phyloP scores from a whole-genome alignment of 2,888 invertebrate species.

The Deilephila porcellus region DNA sequence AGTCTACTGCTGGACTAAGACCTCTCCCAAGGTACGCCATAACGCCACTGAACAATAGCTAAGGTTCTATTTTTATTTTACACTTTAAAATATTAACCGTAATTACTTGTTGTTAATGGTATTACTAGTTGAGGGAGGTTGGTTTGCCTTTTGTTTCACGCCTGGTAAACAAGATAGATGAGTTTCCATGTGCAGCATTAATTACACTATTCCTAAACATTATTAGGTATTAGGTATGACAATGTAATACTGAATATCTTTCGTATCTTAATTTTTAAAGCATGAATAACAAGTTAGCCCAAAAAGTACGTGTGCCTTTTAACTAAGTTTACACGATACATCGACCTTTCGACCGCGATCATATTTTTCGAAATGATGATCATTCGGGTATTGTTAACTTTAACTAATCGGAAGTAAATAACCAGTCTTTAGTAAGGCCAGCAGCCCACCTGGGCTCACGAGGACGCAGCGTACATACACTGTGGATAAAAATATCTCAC shows the following conservation, averaged over 20 bases:
- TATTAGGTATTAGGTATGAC: too few species aligned
- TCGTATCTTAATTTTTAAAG: too few species aligned
- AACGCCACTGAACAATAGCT: too few species aligned
- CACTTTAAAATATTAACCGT: not conserved
- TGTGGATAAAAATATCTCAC: not conserved
- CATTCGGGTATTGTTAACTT: not conserved
- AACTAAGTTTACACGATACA: not conserved
- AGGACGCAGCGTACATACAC: conserved; percentile 1
- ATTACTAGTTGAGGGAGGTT: not conserved
- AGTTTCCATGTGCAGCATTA: not conserved
- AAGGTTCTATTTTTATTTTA: too few species aligned
- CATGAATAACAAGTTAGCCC: too few species aligned
- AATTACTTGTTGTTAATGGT: not conserved
- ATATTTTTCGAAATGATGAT: conserved; percentile 16
- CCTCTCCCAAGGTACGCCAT: too few species aligned
- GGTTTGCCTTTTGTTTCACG: not conserved
- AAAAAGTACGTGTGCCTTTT: not conserved
- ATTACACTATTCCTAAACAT: too few species aligned
- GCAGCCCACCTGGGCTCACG: conserved; percentile 5
- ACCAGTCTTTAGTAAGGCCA: conserved; percentile 13
- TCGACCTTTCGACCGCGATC: not conserved
- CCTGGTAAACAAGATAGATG: not conserved
- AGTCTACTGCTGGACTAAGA: too few species aligned
- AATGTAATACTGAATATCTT: too few species aligned
- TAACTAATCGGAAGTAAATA: conserved; percentile 17